Percentiles rank a stretch among this genome's conserved stretches.
Evolutionary conservation across 2,797 vertebrate species (phyloP).

Genomic region (Propithecus perrieri): DNA sequence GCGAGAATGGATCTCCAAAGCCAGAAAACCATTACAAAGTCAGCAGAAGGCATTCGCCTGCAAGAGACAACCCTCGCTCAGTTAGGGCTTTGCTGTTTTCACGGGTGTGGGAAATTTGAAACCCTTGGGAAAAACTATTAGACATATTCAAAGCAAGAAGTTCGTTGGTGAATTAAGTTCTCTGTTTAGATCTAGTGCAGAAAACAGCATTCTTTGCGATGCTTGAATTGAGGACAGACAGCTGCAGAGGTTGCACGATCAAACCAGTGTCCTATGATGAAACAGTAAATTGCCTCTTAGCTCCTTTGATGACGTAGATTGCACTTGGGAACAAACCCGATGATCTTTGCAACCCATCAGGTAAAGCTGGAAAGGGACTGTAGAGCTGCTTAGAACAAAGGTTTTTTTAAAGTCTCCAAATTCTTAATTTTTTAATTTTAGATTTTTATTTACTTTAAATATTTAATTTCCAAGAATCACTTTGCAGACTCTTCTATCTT

Average conservation of each 20-base stretch:
- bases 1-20: neutral
- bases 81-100: constrained; percentile 14
- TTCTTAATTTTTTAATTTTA: neutral
- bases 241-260: neutral
- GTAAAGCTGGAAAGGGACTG: neutral
- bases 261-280: neutral
- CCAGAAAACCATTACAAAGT: constrained; percentile 32
- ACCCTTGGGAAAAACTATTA: constrained; percentile 46
- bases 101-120: constrained; percentile 55
- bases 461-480: neutral
- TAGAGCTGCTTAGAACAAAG: neutral
- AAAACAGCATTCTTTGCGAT: neutral
- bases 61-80: neutral
- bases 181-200: neutral
- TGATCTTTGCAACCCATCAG: neutral
- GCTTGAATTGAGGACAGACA: neutral
- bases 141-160: neutral
- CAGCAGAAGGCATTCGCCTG: constrained; percentile 34
- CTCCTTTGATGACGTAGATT: neutral
- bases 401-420: neutral
- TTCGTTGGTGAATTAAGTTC: neutral
- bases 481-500: neutral
- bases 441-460: neutral
- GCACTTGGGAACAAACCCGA: neutral
- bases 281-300: neutral